These are phyloP conservation scores for Haemorhous mexicanus DNA, from an alignment of 2,113 vertebrate species.

Conservation along the genomic window DNA sequence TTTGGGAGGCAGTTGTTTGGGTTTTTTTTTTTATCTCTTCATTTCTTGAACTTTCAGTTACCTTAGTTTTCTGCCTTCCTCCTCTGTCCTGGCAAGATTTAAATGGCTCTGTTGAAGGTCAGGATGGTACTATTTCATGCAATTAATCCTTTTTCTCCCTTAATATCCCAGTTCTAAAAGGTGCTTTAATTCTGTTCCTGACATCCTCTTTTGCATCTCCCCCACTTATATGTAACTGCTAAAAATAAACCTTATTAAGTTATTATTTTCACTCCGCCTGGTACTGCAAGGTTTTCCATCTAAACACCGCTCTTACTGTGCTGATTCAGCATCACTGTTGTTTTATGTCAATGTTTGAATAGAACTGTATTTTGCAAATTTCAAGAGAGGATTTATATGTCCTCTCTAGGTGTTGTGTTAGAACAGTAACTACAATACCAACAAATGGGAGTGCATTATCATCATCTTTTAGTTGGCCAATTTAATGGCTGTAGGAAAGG, in stretches of 20 bases:
- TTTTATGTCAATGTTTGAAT: background rate
- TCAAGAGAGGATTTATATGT: background rate
- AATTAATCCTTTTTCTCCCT: background rate
- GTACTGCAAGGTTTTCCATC: background rate
- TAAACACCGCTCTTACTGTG: background rate
- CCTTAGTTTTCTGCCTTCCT: background rate
- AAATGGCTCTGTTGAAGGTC: background rate
- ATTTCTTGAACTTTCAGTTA: background rate
- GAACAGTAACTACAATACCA: background rate
- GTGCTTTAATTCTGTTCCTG: background rate
- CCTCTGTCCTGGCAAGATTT: background rate
- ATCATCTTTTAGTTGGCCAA: background rate
- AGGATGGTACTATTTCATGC: background rate
- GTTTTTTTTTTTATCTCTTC: background rate
- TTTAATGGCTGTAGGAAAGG: background rate
- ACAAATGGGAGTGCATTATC: background rate
- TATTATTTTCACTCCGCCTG: background rate
- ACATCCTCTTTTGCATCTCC: background rate
- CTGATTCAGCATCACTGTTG: background rate
- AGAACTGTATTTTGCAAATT: background rate
- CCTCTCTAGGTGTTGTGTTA: background rate
- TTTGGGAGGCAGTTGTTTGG: background rate
- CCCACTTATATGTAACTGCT: background rate
- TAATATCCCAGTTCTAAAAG: background rate
- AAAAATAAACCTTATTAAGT: background rate